Percentiles rank a stretch among this genome's conserved stretches.
These are phyloP conservation scores for Nerophis ophidion DNA, from an alignment of 2,113 vertebrate species.

Conservation along the genomic window DNA sequence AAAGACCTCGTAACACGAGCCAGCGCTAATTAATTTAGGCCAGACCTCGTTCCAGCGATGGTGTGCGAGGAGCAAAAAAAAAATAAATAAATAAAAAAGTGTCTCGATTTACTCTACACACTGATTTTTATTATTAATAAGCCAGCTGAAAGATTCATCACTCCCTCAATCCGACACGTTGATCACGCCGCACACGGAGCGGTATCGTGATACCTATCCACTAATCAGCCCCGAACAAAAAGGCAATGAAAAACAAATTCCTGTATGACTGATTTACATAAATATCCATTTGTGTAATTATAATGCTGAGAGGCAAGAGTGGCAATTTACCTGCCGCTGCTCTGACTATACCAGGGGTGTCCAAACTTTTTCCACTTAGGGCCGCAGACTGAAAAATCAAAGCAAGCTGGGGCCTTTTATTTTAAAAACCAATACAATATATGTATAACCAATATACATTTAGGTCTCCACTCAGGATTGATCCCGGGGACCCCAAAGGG, in stretches of 20 bases:
- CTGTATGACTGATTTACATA: constrained; percentile 28
- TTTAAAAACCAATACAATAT: no score
- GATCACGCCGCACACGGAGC: constrained; percentile 12
- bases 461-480: no score
- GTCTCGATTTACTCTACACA: constrained; percentile 9
- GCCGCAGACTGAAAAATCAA: no score
- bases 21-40: constrained; percentile 27
- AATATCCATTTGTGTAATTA: constrained; percentile 36
- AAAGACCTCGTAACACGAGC: constrained; percentile 12
- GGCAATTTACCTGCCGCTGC: constrained; percentile 2
- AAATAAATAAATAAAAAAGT: no score
- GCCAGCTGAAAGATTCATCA: neutral
- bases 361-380: no score
- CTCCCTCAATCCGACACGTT: no score
- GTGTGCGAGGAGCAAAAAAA: constrained; percentile 6
- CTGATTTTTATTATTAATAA: constrained; percentile 11
- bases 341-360: no score
- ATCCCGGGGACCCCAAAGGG: no score
- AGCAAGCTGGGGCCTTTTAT: no score
- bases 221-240: constrained; percentile 28
- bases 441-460: no score
- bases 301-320: constrained; percentile 5
- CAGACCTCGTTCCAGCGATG: constrained; percentile 13
- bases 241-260: constrained; percentile 34
- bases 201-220: constrained; percentile 19